Conservation (phyloP, 2,888 invertebrate genomes). For the Polylopha cassiicola region DNA sequence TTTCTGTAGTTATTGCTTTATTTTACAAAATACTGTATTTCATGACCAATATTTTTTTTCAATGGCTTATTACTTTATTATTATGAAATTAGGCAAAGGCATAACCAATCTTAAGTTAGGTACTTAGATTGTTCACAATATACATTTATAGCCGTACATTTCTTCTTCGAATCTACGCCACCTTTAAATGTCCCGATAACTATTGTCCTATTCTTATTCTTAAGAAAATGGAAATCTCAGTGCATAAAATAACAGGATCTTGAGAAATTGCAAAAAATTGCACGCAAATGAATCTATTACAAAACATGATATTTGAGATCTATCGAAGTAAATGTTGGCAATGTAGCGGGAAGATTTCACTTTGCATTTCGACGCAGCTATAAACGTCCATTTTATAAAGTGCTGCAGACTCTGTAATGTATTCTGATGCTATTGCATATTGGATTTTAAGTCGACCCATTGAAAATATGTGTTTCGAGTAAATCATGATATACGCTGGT, state of each 20-base stretch:
- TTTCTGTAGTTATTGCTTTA: no score
- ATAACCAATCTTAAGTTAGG: no score
- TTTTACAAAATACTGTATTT: no score
- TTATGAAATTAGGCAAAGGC: no score
- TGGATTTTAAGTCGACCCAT: conserved; percentile 22
- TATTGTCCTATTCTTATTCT: no score
- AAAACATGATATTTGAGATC: conserved; percentile 11
- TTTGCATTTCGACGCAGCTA: conserved; percentile 15
- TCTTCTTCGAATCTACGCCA: no score
- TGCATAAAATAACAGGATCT: conserved; percentile 5
- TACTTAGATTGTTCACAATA: no score
- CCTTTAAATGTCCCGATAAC: no score
- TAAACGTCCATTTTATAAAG: conserved; percentile 19
- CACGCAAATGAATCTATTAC: conserved; percentile 8
- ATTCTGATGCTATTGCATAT: conserved; percentile 24
- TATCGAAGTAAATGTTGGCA: conserved; percentile 18
- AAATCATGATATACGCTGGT: no score
- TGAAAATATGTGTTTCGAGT: conserved; percentile 15
- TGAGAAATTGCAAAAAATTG: background rate
- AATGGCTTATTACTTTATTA: no score
- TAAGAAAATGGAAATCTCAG: background rate
- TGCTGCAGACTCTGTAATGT: conserved; percentile 21
- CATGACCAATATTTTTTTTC: no score
- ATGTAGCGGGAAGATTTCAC: conserved; percentile 18
- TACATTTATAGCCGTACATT: no score